phyloP scores from a whole-genome alignment of 2,113 vertebrate genomes.

The Anguilla japonica region DNA sequence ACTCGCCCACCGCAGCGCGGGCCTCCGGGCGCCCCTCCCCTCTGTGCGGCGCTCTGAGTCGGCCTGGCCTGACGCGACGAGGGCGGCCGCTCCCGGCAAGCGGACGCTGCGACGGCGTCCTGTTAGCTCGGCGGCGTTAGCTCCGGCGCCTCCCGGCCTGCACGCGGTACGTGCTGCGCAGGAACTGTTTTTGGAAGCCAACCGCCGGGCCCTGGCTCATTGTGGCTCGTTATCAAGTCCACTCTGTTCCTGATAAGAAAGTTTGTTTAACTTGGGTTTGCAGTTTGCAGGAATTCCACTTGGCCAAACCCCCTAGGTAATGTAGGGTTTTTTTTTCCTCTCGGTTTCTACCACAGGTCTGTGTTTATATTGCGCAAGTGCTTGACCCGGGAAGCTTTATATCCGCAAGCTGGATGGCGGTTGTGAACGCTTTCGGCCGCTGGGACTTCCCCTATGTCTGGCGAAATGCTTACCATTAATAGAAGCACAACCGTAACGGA shows the following conservation, averaged over 20 bases:
- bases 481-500: no score
- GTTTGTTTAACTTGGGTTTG: background rate
- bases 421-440: background rate
- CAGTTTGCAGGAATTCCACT: background rate
- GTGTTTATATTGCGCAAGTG: background rate
- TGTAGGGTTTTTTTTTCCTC: background rate
- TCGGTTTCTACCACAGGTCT: background rate
- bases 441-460: no score
- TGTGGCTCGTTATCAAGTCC: background rate
- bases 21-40: background rate
- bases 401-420: background rate
- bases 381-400: background rate
- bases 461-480: background rate
- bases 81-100: background rate
- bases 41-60: background rate
- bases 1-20: background rate
- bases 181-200: background rate
- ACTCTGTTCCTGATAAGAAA: background rate
- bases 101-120: background rate
- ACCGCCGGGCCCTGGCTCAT: background rate
- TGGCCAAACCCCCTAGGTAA: background rate
- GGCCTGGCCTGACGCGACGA: background rate
- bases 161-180: background rate
- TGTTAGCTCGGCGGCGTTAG: background rate
- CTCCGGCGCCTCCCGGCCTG: background rate